Percentiles rank a stretch among this genome's conserved stretches.
These are phyloP conservation scores for Chrysodeixis includens DNA, from an alignment of 2,888 invertebrate genomes.

Conservation along the genomic window DNA sequence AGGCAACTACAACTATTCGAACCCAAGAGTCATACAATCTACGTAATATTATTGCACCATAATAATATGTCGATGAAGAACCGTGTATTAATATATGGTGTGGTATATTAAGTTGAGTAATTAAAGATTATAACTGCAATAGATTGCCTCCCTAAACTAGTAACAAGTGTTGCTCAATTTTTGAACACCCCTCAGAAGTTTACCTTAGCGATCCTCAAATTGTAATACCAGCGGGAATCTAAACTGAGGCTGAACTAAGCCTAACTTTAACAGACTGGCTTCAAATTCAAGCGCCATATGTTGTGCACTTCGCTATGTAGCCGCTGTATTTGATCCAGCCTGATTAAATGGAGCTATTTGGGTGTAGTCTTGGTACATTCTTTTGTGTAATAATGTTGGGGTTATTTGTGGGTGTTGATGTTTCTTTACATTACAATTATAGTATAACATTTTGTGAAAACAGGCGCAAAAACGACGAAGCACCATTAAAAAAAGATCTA, in stretches of 20 bases:
- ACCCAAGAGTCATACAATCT: too few species aligned
- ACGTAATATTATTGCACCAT: too few species aligned
- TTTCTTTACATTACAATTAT: too few species aligned
- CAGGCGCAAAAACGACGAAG: too few species aligned
- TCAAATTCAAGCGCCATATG: slow-evolving; percentile 49
- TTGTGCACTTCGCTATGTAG: slow-evolving; percentile 24
- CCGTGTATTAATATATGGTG: too few species aligned
- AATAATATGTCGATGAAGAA: too few species aligned
- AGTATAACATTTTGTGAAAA: too few species aligned
- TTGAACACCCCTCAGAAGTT: slow-evolving; percentile 3
- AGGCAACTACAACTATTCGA: too few species aligned
- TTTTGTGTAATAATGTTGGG: background rate
- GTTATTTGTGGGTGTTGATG: too few species aligned
- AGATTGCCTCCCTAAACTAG: background rate
- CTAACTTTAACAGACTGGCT: slow-evolving; percentile 47
- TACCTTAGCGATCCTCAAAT: slow-evolving; percentile 5
- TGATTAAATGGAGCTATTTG: background rate
- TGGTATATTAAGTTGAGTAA: too few species aligned
- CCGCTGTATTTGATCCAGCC: slow-evolving; percentile 7
- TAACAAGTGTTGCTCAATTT: background rate
- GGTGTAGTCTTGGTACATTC: background rate
- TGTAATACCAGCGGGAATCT: slow-evolving; percentile 43
- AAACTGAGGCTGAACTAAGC: slow-evolving; percentile 26
- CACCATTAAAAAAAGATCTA: too few species aligned
- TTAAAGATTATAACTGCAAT: background rate